Conservation (phyloP, 2,797 vertebrate genomes). For the Galaxias olidus region DNA sequence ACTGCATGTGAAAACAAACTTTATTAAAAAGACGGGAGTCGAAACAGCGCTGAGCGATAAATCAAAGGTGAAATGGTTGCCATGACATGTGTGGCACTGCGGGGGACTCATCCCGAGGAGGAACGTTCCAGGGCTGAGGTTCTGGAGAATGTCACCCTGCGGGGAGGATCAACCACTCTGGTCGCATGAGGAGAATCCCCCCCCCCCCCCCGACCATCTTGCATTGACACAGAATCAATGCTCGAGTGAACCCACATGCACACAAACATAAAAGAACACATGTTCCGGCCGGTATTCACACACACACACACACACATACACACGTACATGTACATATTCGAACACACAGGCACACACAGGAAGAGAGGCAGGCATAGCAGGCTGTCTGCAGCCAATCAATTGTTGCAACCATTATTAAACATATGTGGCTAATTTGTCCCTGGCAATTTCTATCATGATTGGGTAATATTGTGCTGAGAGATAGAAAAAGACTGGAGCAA, state of each 20-base stretch:
- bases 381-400: conserved; percentile 63
- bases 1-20: conserved; percentile 49
- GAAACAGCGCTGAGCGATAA: conserved; percentile 39
- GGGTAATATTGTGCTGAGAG: conserved; percentile 58
- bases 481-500: conserved; percentile 51
- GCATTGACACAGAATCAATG: conserved; percentile 31
- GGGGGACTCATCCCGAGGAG: conserved; percentile 58
- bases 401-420: conserved; percentile 64
- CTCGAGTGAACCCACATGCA: conserved; percentile 27
- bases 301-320: background rate
- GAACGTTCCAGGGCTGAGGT: conserved; percentile 48
- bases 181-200: conserved; percentile 3
- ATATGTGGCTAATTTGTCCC: conserved; percentile 69
- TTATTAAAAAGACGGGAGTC: conserved; percentile 59
- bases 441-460: conserved; percentile 59
- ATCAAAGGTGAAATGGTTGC: conserved; percentile 56
- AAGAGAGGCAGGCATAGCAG: conserved; percentile 8
- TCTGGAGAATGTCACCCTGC: conserved; percentile 57
- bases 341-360: conserved; percentile 1
- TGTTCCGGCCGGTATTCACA: background rate
- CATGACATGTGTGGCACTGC: conserved; percentile 42
- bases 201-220: conserved; percentile 21
- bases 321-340: conserved; percentile 9
- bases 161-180: conserved; percentile 21
- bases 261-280: background rate